Conservation (phyloP, 2,888 invertebrate genomes). For the Phyto melanocephala region DNA sequence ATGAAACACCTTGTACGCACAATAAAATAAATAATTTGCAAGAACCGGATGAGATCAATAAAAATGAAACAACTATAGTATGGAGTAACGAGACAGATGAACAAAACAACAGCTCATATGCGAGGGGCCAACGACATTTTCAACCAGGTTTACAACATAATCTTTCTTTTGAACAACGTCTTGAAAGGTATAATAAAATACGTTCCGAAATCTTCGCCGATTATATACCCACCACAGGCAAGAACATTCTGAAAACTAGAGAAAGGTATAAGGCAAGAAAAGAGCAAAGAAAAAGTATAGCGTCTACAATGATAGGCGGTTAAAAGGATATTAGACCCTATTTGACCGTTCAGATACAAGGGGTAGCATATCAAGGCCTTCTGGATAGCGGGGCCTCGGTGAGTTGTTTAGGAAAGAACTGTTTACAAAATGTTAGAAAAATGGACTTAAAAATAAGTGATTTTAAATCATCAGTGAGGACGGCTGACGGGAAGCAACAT, state of each 20-base stretch:
- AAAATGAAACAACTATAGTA: background rate
- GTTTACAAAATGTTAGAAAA: background rate
- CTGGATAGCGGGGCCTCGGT: slow-evolving; percentile 15
- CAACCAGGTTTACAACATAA: background rate
- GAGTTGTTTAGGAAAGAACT: background rate
- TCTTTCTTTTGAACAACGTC: background rate
- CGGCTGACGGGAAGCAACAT: background rate
- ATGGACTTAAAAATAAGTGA: background rate
- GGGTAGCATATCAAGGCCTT: background rate
- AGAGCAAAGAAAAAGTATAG: background rate
- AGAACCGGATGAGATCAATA: background rate
- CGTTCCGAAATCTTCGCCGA: background rate
- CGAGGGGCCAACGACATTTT: background rate
- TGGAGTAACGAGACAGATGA: background rate
- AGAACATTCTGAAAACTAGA: slow-evolving; percentile 5
- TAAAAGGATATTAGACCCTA: background rate
- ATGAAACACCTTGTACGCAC: background rate
- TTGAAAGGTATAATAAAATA: background rate
- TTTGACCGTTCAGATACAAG: background rate
- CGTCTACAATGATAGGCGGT: background rate
- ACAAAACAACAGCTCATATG: background rate
- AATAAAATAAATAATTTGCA: too few species aligned
- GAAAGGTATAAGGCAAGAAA: background rate
- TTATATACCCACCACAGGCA: background rate
- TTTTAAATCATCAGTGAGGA: background rate